phyloP scores from a whole-genome alignment of 2,113 vertebrate species.

The Heptranchias perlo region DNA sequence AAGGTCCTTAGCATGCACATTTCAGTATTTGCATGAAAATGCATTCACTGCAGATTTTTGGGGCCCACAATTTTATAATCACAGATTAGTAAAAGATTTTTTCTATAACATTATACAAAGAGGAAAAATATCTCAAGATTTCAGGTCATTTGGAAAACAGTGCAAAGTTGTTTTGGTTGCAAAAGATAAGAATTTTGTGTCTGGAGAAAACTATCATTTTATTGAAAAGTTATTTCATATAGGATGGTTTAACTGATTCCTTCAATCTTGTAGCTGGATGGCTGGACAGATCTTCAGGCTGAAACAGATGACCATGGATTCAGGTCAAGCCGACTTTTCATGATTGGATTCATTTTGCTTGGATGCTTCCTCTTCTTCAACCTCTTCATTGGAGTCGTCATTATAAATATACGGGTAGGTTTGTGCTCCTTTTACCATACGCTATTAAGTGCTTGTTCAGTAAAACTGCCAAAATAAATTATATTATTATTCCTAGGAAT shows the following conservation, averaged over 20 bases:
- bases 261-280: slow-evolving; percentile 49
- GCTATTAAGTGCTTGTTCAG: not conserved
- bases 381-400: slow-evolving; percentile 50
- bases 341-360: slow-evolving; percentile 47
- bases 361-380: slow-evolving; percentile 53
- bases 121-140: not conserved
- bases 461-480: not conserved
- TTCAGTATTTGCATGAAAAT: not conserved
- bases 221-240: not conserved
- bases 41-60: not conserved
- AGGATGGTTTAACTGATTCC: not conserved
- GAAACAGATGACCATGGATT: slow-evolving; percentile 41
- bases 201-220: not conserved
- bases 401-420: slow-evolving; percentile 49
- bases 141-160: not conserved
- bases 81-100: not conserved
- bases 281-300: slow-evolving; percentile 50
- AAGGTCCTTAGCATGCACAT: not conserved
- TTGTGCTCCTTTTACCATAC: accelerated
- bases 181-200: not conserved
- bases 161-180: not conserved
- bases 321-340: slow-evolving; percentile 42
- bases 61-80: not conserved
- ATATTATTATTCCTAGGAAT: slow-evolving; percentile 40
- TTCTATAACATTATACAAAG: not conserved